Conservation (phyloP, 2,888 invertebrate genomes). For the Clistopyga incitator region DNA sequence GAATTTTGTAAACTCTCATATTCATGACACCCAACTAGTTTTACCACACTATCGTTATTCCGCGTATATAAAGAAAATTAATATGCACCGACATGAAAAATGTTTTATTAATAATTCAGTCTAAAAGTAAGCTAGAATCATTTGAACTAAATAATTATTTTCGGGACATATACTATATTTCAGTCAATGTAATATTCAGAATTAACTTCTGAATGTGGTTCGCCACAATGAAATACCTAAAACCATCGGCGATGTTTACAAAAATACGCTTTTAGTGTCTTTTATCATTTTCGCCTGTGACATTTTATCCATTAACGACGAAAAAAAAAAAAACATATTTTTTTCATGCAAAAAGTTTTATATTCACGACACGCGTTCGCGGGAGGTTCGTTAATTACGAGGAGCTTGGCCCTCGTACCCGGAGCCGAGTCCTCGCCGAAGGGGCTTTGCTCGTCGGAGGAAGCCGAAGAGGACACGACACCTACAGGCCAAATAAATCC, state of each 20-base stretch:
- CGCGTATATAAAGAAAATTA: too few species aligned
- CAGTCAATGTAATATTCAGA: too few species aligned
- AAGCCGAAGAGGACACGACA: conserved; percentile 23
- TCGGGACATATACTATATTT: too few species aligned
- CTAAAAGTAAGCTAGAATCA: too few species aligned
- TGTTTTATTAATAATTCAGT: too few species aligned
- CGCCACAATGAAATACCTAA: too few species aligned
- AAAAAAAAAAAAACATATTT: neutral
- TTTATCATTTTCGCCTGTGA: neutral
- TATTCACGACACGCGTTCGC: neutral
- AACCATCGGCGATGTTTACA: neutral
- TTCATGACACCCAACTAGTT: too few species aligned
- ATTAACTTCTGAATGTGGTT: too few species aligned
- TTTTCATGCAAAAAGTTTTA: neutral
- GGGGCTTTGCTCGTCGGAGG: neutral
- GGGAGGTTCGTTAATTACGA: neutral
- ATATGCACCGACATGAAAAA: too few species aligned
- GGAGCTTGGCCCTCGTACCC: neutral
- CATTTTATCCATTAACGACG: neutral
- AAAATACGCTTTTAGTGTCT: neutral
- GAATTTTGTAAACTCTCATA: too few species aligned
- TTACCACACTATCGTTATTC: too few species aligned
- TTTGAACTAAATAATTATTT: too few species aligned
- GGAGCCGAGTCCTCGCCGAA: neutral
- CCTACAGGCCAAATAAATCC: conserved; percentile 76